Evolutionary conservation across 2,888 invertebrate genomes (phyloP).

Genomic region (Andrena hattorfiana): DNA sequence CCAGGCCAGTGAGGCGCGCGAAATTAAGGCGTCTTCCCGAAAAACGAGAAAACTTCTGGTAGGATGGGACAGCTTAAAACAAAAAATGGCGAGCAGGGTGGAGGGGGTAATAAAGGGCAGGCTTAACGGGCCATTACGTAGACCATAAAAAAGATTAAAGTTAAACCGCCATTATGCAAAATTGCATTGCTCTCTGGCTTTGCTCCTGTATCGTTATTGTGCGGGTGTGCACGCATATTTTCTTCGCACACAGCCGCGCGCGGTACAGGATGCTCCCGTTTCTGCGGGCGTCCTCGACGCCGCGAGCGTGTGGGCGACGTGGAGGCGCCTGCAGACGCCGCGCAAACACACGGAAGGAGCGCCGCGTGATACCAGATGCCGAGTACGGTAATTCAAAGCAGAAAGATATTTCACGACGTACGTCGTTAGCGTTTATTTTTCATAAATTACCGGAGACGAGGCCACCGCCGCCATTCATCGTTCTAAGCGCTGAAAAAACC

Average conservation of each 20-base stretch:
- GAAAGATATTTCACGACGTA: constrained; percentile 35
- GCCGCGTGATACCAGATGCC: neutral
- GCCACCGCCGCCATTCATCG: neutral
- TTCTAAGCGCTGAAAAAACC: neutral
- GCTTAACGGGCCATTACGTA: constrained; percentile 79
- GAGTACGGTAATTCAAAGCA: constrained; percentile 41
- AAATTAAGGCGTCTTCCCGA: constrained; percentile 17
- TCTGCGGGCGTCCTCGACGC: neutral
- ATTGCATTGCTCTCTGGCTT: constrained; percentile 71
- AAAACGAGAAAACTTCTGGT: neutral
- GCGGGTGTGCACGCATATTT: constrained; percentile 21
- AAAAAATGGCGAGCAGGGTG: constrained; percentile 4
- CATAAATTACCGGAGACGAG: constrained; percentile 28
- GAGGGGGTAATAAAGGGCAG: constrained; percentile 70
- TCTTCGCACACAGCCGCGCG: neutral
- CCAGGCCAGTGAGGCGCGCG: neutral
- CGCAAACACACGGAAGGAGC: neutral
- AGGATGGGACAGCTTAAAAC: neutral
- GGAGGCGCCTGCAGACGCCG: neutral
- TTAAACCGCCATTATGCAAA: constrained; percentile 81
- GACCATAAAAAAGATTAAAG: constrained; percentile 81
- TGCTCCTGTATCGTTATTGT: constrained; percentile 41
- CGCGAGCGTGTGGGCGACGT: neutral
- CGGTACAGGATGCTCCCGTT: neutral
- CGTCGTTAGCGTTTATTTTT: constrained; percentile 41